Evolutionary conservation across 1,140 invertebrate genomes (phyloP).

Genomic region (Acromyrmex echinatior): DNA sequence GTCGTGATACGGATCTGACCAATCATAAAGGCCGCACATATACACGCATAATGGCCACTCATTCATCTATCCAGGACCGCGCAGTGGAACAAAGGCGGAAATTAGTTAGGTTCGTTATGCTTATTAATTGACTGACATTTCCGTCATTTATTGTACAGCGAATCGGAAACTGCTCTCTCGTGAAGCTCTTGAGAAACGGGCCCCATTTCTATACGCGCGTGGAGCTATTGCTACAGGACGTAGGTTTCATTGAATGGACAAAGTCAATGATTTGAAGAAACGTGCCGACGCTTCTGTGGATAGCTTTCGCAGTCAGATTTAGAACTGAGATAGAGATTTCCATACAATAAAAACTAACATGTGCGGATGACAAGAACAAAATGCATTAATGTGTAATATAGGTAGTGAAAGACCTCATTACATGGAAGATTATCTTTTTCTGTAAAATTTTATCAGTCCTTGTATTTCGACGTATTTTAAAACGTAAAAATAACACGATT

Average conservation of each 20-base stretch:
- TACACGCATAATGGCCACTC: slow-evolving; percentile 84
- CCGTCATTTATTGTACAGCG: slow-evolving; percentile 86
- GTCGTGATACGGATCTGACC: slow-evolving; percentile 87
- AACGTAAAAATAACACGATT: neutral
- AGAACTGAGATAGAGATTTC: neutral
- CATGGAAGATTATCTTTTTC: neutral
- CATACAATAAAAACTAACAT: neutral
- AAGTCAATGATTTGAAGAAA: slow-evolving; percentile 55
- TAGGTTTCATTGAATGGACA: slow-evolving; percentile 27
- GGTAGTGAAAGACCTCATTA: neutral
- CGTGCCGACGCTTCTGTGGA: slow-evolving; percentile 9
- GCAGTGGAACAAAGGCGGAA: slow-evolving; percentile 83
- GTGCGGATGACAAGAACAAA: neutral
- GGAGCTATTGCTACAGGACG: slow-evolving; percentile 16
- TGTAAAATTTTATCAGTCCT: neutral
- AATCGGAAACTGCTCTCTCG: slow-evolving; percentile 79
- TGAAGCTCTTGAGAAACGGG: slow-evolving; percentile 77
- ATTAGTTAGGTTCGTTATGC: slow-evolving; percentile 87
- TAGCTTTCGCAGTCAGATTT: slow-evolving; percentile 14
- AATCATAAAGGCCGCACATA: slow-evolving; percentile 85
- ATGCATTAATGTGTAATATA: neutral
- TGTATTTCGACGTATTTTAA: neutral
- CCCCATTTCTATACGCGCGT: neutral
- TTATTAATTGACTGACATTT: slow-evolving; percentile 87
- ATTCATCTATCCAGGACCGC: slow-evolving; percentile 81